A percentile compares a stretch with the other conserved stretches of the same genome.
Evolutionary conservation across 2,888 invertebrate genomes (phyloP).

Genomic region (Graphium colonna): DNA sequence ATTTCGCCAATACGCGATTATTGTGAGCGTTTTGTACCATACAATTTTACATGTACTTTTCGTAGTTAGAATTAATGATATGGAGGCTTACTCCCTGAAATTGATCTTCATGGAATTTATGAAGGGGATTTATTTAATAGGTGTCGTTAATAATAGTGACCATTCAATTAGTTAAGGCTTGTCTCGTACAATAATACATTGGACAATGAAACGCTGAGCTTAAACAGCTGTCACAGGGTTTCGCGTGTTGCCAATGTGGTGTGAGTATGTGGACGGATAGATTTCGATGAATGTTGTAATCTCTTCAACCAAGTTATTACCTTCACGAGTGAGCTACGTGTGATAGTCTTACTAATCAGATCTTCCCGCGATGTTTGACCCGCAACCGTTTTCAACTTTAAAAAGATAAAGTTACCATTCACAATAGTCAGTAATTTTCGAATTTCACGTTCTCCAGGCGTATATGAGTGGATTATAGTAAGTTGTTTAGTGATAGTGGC

Average conservation of each 20-base stretch:
- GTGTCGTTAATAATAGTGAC: constrained; percentile 4
- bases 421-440: constrained; percentile 62
- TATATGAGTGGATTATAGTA: constrained; percentile 31
- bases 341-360: constrained; percentile 51
- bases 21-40: neutral
- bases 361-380: constrained; percentile 39
- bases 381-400: constrained; percentile 27
- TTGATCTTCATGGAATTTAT: neutral
- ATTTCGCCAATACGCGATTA: neutral
- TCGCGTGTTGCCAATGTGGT: constrained; percentile 28
- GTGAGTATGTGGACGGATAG: constrained; percentile 32
- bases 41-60: neutral
- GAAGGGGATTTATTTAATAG: constrained; percentile 5
- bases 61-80: constrained; percentile 1
- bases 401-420: constrained; percentile 44
- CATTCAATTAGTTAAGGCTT: neutral
- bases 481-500: constrained; percentile 46
- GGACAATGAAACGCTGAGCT: constrained; percentile 29
- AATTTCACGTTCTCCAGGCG: constrained; percentile 45
- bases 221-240: constrained; percentile 31
- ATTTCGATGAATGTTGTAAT: constrained; percentile 30
- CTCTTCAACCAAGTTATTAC: constrained; percentile 38
- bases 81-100: neutral
- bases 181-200: constrained; percentile 1
- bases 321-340: constrained; percentile 56